A percentile compares a stretch with the other conserved stretches of the same genome.
Evolutionary conservation across 2,797 vertebrate species (phyloP).

Genomic region (Eremophila alpestris): DNA sequence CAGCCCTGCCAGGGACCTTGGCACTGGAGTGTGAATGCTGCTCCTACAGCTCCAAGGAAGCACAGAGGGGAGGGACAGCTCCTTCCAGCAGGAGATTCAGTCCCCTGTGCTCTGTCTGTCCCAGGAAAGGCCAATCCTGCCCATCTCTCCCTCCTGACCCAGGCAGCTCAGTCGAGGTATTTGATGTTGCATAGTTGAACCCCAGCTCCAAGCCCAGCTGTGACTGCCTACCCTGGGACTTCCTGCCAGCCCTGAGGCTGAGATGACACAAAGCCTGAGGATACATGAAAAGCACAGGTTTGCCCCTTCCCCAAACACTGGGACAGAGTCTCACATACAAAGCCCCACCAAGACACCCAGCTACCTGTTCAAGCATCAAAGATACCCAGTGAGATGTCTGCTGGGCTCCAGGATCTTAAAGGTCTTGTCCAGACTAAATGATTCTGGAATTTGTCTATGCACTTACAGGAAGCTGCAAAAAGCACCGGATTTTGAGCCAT

Average conservation of each 20-base stretch:
- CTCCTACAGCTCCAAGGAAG: fast-evolving
- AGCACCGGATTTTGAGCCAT: neutral
- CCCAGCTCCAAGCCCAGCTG: neutral
- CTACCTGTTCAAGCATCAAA: neutral
- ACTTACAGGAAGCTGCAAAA: neutral
- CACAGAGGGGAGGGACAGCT: neutral
- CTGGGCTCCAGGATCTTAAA: neutral
- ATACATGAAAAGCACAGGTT: fast-evolving
- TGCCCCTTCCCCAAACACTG: neutral
- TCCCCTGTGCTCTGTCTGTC: neutral
- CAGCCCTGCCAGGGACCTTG: neutral
- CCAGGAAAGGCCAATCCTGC: neutral
- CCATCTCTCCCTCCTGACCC: neutral
- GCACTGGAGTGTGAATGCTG: fast-evolving
- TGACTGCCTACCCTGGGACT: neutral
- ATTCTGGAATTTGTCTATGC: neutral
- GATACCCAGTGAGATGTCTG: neutral
- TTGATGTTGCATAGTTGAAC: neutral
- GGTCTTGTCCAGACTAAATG: neutral
- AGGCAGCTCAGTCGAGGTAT: neutral
- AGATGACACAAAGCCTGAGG: neutral
- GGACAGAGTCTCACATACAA: neutral
- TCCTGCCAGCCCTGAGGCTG: neutral
- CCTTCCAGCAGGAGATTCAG: neutral
- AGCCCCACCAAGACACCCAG: neutral